These are phyloP conservation scores for Miniopterus natalensis DNA, from an alignment of 2,113 vertebrate genomes.

Conservation along the genomic window DNA sequence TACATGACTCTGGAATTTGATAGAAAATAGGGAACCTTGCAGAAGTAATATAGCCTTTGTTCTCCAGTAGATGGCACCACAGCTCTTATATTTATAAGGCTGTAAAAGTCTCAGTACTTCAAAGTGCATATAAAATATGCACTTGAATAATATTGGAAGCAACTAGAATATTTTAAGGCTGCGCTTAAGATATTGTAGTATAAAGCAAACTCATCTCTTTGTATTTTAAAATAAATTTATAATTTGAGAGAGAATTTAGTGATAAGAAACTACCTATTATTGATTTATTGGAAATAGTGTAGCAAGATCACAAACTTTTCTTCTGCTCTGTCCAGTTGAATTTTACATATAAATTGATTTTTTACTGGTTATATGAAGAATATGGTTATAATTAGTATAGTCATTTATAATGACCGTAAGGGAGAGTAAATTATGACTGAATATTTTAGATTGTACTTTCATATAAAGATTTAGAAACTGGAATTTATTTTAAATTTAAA, in stretches of 20 bases:
- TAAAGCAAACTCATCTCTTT: not conserved
- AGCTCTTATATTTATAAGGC: not conserved
- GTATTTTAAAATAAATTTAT: slow-evolving; percentile 56
- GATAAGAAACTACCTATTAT: not conserved
- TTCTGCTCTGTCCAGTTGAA: not conserved
- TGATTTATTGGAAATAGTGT: not conserved
- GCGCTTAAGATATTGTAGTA: not conserved
- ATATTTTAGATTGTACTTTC: slow-evolving; percentile 37
- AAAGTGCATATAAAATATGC: not conserved
- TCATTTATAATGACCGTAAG: not conserved
- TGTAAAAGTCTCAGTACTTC: not conserved
- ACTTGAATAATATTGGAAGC: slow-evolving; percentile 33
- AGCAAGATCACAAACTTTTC: not conserved
- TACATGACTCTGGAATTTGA: not conserved
- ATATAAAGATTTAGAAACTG: slow-evolving; percentile 16
- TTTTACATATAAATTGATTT: slow-evolving; percentile 52
- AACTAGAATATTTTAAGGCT: slow-evolving; percentile 39
- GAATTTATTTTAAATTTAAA: slow-evolving; percentile 18
- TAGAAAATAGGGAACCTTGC: slow-evolving; percentile 32
- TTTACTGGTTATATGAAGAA: not conserved
- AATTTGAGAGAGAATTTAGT: slow-evolving; percentile 43
- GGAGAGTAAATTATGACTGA: slow-evolving; percentile 23
- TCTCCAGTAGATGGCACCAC: slow-evolving; percentile 84
- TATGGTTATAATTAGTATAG: not conserved
- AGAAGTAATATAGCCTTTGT: not conserved